Conservation (phyloP, 2,888 invertebrate species). For the Ferdinandea cuprea region DNA sequence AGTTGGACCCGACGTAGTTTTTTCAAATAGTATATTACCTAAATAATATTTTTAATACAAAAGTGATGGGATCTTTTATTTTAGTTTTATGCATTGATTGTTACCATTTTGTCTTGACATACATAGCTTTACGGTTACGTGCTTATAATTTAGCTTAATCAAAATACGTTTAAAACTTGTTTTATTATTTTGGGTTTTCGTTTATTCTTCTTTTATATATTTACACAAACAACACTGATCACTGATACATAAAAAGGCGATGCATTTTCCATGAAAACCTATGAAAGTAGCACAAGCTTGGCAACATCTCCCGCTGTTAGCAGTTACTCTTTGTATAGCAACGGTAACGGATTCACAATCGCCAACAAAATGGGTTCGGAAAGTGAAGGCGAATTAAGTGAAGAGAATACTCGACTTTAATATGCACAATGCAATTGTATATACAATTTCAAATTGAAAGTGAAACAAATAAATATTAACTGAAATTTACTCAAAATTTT, state of each 20-base stretch:
- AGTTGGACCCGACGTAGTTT: no score
- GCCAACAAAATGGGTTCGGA: slow-evolving; percentile 73
- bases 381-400: slow-evolving; percentile 80
- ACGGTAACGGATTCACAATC: slow-evolving; percentile 79
- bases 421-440: slow-evolving; percentile 31
- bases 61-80: neutral
- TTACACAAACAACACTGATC: slow-evolving; percentile 17
- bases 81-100: neutral
- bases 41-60: neutral
- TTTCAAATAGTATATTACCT: neutral
- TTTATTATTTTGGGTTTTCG: slow-evolving; percentile 72
- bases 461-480: slow-evolving; percentile 7
- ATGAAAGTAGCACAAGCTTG: slow-evolving; percentile 83
- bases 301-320: slow-evolving; percentile 83
- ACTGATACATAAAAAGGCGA: slow-evolving; percentile 78
- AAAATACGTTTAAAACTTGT: slow-evolving; percentile 23
- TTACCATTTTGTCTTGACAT: neutral
- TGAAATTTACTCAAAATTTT: slow-evolving; percentile 13
- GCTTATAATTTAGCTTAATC: slow-evolving; percentile 68
- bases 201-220: slow-evolving; percentile 67
- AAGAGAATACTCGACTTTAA: slow-evolving; percentile 82
- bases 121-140: slow-evolving; percentile 11
- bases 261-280: slow-evolving; percentile 83
- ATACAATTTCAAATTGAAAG: neutral
- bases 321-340: slow-evolving; percentile 82